Conservation (phyloP, 2,888 invertebrate genomes). For the Apomyelois bistriatella region DNA sequence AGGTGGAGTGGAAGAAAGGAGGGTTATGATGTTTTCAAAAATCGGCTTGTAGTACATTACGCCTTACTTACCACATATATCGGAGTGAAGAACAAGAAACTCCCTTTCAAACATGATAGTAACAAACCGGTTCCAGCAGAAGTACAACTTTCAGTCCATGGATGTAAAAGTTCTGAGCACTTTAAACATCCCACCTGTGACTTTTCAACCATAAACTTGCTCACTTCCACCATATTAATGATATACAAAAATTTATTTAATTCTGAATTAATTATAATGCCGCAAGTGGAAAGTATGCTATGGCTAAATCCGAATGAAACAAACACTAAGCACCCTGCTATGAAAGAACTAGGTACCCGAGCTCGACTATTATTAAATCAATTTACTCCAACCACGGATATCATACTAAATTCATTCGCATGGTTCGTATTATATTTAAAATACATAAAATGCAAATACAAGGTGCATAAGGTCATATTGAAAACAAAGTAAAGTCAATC, state of each 20-base stretch:
- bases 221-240: slow-evolving; percentile 60
- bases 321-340: too few species aligned
- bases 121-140: slow-evolving; percentile 45
- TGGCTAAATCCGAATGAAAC: too few species aligned
- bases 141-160: slow-evolving; percentile 53
- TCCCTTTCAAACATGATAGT: slow-evolving; percentile 39
- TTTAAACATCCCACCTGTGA: slow-evolving; percentile 29
- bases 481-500: not conserved
- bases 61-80: slow-evolving; percentile 50
- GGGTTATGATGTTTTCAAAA: too few species aligned
- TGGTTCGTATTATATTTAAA: slow-evolving; percentile 1
- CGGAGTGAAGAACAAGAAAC: slow-evolving; percentile 44
- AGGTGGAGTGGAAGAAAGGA: too few species aligned
- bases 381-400: not conserved
- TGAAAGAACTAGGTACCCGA: too few species aligned
- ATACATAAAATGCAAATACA: not conserved
- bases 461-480: not conserved
- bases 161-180: slow-evolving; percentile 54
- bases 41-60: too few species aligned
- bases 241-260: not conserved
- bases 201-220: slow-evolving; percentile 47
- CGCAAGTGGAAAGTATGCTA: too few species aligned
- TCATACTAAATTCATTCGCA: not conserved
- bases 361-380: not conserved
- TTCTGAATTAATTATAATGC: too few species aligned